phyloP scores from a whole-genome alignment of 2,888 invertebrate species.

The Callyntrura guangdongensis region DNA sequence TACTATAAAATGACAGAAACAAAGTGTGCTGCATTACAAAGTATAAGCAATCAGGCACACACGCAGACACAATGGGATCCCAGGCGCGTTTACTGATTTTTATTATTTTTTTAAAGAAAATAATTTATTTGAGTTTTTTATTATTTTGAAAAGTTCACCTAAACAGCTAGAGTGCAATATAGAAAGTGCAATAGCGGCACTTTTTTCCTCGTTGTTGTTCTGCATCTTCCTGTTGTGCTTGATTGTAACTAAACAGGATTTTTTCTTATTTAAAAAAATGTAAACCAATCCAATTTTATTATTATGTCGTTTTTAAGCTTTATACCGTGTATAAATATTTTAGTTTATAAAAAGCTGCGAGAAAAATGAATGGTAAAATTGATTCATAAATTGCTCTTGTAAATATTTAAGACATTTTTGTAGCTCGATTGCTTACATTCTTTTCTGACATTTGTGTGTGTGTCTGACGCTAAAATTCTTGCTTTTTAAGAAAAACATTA shows the following conservation, averaged over 20 bases:
- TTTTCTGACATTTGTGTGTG: conserved; percentile 36
- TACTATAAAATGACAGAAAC: too few relatives aligned
- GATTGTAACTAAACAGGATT: conserved; percentile 18
- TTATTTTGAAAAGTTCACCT: background rate
- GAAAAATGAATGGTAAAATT: background rate
- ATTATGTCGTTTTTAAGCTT: too few relatives aligned
- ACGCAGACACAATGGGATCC: conserved; percentile 31
- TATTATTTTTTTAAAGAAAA: conserved; percentile 4
- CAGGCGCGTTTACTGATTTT: background rate
- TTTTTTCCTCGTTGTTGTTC: background rate
- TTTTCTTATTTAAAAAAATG: background rate
- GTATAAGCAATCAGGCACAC: conserved; percentile 56
- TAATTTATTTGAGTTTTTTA: background rate
- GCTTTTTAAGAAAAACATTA: too few relatives aligned
- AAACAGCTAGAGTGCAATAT: conserved; percentile 2
- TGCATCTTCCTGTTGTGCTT: too few relatives aligned
- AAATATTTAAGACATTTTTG: background rate
- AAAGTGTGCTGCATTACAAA: background rate
- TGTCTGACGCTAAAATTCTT: too few relatives aligned
- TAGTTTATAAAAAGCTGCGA: background rate
- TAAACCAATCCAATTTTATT: background rate
- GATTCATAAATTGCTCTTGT: conserved; percentile 18
- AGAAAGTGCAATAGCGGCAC: background rate
- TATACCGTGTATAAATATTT: conserved; percentile 26
- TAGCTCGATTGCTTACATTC: conserved; percentile 48